phyloP scores from a whole-genome alignment of 2,797 vertebrate genomes.

The Acipenser ruthenus region DNA sequence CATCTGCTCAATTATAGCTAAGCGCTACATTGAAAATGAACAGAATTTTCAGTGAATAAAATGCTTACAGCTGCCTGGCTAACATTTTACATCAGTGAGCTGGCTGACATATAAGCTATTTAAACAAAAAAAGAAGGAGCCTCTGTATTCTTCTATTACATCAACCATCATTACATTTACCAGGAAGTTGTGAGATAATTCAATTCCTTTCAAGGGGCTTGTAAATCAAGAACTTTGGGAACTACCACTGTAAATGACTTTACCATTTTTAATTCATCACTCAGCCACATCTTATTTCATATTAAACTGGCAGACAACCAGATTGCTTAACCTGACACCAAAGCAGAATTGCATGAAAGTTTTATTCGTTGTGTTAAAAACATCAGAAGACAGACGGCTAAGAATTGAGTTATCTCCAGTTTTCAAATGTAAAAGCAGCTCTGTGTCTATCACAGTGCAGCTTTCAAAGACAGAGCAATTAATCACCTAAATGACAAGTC shows the following conservation, averaged over 20 bases:
- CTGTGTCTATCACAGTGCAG: not conserved
- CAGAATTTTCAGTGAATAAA: slow-evolving; percentile 5
- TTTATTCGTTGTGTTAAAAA: not conserved
- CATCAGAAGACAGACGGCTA: not conserved
- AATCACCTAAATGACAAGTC: slow-evolving; percentile 9
- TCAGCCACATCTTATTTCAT: slow-evolving; percentile 15
- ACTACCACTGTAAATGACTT: slow-evolving; percentile 41
- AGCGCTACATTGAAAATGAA: slow-evolving; percentile 3
- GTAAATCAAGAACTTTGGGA: slow-evolving; percentile 44
- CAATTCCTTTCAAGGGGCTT: slow-evolving; percentile 36
- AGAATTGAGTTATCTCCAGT: not conserved
- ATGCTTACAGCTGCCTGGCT: slow-evolving; percentile 14
- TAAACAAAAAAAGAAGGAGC: slow-evolving; percentile 33
- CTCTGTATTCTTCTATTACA: slow-evolving; percentile 28
- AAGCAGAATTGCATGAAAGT: not conserved
- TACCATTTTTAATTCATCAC: slow-evolving; percentile 32
- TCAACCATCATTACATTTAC: slow-evolving; percentile 44
- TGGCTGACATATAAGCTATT: slow-evolving; percentile 31
- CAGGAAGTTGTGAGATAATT: slow-evolving; percentile 46
- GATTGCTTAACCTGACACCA: not conserved
- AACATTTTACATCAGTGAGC: slow-evolving; percentile 20
- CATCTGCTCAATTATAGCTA: slow-evolving; percentile 1
- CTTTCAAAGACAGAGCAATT: not conserved
- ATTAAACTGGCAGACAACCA: not conserved
- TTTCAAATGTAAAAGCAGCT: too few species aligned